phyloP scores from a whole-genome alignment of 2,888 invertebrate species.

The Drosophila falleni region DNA sequence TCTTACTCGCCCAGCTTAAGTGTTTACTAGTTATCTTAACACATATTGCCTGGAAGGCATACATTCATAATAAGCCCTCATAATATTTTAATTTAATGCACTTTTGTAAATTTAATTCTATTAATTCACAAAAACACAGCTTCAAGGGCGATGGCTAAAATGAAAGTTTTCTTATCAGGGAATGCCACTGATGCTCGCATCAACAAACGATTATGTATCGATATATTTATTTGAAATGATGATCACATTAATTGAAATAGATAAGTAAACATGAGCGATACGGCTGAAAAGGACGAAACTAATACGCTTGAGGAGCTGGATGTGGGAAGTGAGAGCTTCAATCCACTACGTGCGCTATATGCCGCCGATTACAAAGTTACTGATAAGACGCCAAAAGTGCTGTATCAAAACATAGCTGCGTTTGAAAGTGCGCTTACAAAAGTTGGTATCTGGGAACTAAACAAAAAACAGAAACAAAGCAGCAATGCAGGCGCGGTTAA shows the following conservation, averaged over 20 bases:
- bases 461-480: constrained; percentile 57
- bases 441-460: constrained; percentile 79
- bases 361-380: constrained; percentile 86
- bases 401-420: constrained; percentile 90
- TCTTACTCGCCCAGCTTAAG: not conserved
- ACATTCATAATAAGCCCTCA: not conserved
- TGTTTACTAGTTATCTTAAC: not conserved
- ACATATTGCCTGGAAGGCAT: not conserved
- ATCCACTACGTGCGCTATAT: constrained; percentile 90
- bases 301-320: constrained; percentile 84
- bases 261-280: constrained; percentile 17
- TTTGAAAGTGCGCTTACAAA: constrained; percentile 86
- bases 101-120: too few relatives aligned
- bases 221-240: constrained; percentile 8
- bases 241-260: constrained; percentile 1
- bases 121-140: not conserved
- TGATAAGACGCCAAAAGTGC: constrained; percentile 87
- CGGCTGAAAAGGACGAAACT: not conserved
- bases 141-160: not conserved
- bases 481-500: not conserved
- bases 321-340: constrained; percentile 87
- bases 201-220: constrained; percentile 1
- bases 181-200: not conserved
- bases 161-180: not conserved
- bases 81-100: not conserved